phyloP scores from a whole-genome alignment of 2,113 vertebrate genomes.

The Brachypteracias leptosomus region DNA sequence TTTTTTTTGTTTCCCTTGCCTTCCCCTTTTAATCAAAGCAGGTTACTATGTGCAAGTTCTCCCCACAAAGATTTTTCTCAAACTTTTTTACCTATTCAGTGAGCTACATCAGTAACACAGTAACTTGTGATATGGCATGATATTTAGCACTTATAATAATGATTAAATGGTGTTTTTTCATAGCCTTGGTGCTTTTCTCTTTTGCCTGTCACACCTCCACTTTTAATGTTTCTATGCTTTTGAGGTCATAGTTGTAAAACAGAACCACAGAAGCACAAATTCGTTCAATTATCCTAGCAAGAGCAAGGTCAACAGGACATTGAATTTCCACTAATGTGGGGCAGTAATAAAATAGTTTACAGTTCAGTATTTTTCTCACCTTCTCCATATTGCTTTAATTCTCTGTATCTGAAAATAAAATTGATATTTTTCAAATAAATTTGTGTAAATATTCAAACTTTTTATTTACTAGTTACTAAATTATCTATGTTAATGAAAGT shows the following conservation, averaged over 20 bases:
- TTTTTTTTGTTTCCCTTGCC: neutral
- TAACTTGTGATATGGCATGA: fast-evolving
- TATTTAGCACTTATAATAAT: neutral
- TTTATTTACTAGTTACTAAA: neutral
- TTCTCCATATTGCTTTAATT: neutral
- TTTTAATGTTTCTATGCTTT: neutral
- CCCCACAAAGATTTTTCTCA: neutral
- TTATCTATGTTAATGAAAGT: neutral
- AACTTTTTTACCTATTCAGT: neutral
- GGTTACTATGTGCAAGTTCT: neutral
- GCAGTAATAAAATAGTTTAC: neutral
- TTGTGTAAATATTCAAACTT: neutral
- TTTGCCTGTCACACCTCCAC: neutral
- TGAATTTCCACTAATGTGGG: neutral
- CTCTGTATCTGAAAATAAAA: neutral
- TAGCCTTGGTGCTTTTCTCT: neutral
- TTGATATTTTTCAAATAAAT: neutral
- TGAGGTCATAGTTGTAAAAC: neutral
- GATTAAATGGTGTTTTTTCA: neutral
- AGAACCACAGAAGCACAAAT: neutral
- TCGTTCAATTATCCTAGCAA: neutral
- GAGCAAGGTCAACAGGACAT: fast-evolving
- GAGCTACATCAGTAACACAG: neutral
- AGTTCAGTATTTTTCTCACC: neutral
- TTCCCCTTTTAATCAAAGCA: neutral